Evolutionary conservation across 1,140 invertebrate genomes (phyloP), one percentile per base, ranked within the genome.

Genomic region (Conopomorpha cramerella): DNA sequence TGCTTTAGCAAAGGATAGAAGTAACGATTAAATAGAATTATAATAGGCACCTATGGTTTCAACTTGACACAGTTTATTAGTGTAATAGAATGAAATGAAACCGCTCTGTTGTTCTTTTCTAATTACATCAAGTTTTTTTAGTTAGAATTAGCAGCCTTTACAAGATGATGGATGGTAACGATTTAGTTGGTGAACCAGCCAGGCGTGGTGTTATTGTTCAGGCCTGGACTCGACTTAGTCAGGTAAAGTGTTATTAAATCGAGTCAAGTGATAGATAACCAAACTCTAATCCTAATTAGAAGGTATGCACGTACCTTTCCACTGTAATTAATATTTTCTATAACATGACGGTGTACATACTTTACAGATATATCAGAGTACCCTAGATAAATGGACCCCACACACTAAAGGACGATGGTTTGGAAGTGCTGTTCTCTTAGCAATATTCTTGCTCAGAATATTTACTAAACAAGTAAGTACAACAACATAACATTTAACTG

Each of bases 301-400:
- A n/a, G n/a, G n/a, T n/a, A n/a, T n/a, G n/a, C n/a, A n/a, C n/a
- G n/a, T n/a, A n/a, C n/a, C n/a, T n/a, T n/a, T n/a, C n/a, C n/a
- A n/a, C n/a, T n/a, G n/a, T n/a, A n/a, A n/a, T n/a, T n/a, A n/a
- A n/a, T n/a, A n/a, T n/a, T n/a, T n/a, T n/a, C n/a, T n/a, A n/a
- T n/a, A n/a, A n/a, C n/a, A n/a, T n/a, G n/a, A n/a, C n/a, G n/a
- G n/a, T n/a, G n/a, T n/a, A n/a, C n/a, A n/a, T n/a, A n/a, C n/a
- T n/a, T n/a, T n/a, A n/a, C 46, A 83, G 81, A 77, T 78, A 41
- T 82, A 82, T 52, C 81, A 83, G 66, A 78, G 80, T 27, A 71
- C 77, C 36, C 53, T 83, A 77, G 87, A 84, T 80, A 84, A 77
- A 71, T 88, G 81, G 77, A 86, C 81, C 52, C 85, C 81, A 41